Percentiles rank a stretch among this genome's conserved stretches.
phyloP scores from a whole-genome alignment of 2,113 vertebrate species.

The Speoplatyrhinus poulsoni region DNA sequence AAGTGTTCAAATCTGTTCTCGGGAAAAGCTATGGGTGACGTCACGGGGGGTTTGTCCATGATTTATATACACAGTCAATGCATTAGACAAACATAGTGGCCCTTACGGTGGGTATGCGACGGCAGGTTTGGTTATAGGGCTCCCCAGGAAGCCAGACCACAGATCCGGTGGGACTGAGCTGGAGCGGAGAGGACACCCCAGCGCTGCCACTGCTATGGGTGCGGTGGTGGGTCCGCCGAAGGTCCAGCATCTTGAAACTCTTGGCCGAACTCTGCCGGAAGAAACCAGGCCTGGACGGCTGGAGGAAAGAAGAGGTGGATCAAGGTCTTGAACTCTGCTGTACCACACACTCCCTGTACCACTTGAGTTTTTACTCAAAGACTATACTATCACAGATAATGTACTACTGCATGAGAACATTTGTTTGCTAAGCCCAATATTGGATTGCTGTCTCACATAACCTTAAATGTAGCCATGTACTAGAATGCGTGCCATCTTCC shows the following conservation, averaged over 20 bases:
- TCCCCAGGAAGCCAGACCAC: slow-evolving; percentile 87
- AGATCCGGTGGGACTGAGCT: slow-evolving; percentile 90
- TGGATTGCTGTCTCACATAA: no score
- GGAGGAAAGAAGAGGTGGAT: no score
- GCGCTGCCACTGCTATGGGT: slow-evolving; percentile 75
- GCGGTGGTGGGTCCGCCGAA: slow-evolving; percentile 92
- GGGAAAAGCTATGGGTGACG: no score
- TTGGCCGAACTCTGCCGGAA: slow-evolving; percentile 91
- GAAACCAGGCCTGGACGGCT: slow-evolving; percentile 83
- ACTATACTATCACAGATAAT: slow-evolving; percentile 20
- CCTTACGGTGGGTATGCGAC: slow-evolving; percentile 93
- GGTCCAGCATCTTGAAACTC: slow-evolving; percentile 90
- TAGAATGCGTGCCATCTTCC: no score
- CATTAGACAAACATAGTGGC: background rate
- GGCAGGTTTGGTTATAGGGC: slow-evolving; percentile 87
- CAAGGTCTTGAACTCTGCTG: no score
- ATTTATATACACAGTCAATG: background rate
- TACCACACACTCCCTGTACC: slow-evolving; percentile 82
- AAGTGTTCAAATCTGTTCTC: background rate
- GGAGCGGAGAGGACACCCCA: slow-evolving; percentile 79
- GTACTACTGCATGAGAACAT: no score
- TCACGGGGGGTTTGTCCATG: background rate
- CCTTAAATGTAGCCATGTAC: no score
- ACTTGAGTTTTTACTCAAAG: slow-evolving; percentile 87
- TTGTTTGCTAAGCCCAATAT: no score